phyloP scores from a whole-genome alignment of 2,888 invertebrate genomes.

The Dryobotodes eremita region DNA sequence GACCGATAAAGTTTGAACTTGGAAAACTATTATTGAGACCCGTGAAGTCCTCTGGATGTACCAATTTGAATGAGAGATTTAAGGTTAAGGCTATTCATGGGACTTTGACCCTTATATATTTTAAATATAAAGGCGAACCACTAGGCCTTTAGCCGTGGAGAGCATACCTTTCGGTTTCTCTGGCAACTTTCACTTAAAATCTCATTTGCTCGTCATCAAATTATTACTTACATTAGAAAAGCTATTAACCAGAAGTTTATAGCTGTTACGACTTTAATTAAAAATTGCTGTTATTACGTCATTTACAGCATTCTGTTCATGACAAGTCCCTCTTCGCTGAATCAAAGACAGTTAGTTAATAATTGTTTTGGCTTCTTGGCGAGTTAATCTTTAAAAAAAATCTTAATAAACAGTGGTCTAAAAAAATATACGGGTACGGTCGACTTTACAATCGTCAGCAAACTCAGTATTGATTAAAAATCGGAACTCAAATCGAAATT shows the following conservation, averaged over 20 bases:
- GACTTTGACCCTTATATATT: neutral
- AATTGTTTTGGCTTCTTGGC: too few species aligned
- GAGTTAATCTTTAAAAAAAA: neutral
- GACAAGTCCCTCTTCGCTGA: neutral
- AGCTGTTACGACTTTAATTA: constrained; percentile 14
- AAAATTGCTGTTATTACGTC: neutral
- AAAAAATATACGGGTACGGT: neutral
- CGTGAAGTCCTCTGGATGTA: neutral
- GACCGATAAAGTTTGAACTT: neutral
- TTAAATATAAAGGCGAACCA: neutral
- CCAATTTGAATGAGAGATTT: neutral
- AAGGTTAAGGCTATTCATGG: too few species aligned
- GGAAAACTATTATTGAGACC: neutral
- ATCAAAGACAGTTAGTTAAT: neutral
- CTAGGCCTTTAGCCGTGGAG: neutral
- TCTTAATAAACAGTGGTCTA: too few species aligned
- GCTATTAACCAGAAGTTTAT: constrained; percentile 12
- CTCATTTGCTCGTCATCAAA: constrained; percentile 39
- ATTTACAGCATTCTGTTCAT: neutral
- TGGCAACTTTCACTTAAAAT: constrained; percentile 42
- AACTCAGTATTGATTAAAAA: neutral
- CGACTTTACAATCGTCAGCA: neutral
- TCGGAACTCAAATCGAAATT: neutral
- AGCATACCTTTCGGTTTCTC: constrained; percentile 31
- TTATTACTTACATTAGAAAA: constrained; percentile 38